Conservation (phyloP, 2,888 invertebrate genomes). For the Parnassius smintheus region DNA sequence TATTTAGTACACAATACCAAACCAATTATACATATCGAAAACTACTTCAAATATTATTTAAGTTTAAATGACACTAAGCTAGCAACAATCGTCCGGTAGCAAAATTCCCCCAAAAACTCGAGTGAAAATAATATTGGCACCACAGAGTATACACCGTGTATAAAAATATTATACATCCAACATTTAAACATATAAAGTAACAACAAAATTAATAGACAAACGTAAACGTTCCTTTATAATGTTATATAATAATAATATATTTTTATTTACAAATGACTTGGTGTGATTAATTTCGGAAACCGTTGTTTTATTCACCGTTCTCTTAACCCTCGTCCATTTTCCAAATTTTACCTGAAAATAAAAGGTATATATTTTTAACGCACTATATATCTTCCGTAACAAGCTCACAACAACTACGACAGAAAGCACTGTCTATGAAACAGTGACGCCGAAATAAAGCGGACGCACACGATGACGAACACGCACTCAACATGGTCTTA, state of each 20-base stretch:
- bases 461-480: too few species aligned
- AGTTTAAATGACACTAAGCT: too few species aligned
- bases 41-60: too few species aligned
- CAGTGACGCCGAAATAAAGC: too few species aligned
- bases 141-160: not conserved
- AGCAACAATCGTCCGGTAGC: too few species aligned
- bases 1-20: too few species aligned
- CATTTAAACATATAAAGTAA: not conserved
- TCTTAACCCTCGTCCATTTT: not conserved
- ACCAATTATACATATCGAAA: too few species aligned
- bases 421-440: too few species aligned
- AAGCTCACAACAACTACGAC: too few species aligned
- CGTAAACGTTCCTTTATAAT: constrained; percentile 3
- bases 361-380: not conserved
- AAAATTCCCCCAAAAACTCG: too few species aligned
- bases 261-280: constrained; percentile 15
- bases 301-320: not conserved
- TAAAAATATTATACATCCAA: not conserved
- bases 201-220: not conserved
- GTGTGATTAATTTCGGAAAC: not conserved
- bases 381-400: too few species aligned
- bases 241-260: constrained; percentile 1
- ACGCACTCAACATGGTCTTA: too few species aligned
- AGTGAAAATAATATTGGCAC: constrained; percentile 7
- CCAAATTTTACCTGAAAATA: constrained; percentile 15